These are phyloP conservation scores for Orthosia gothica DNA, from an alignment of 2,888 invertebrate genomes.

Conservation along the genomic window DNA sequence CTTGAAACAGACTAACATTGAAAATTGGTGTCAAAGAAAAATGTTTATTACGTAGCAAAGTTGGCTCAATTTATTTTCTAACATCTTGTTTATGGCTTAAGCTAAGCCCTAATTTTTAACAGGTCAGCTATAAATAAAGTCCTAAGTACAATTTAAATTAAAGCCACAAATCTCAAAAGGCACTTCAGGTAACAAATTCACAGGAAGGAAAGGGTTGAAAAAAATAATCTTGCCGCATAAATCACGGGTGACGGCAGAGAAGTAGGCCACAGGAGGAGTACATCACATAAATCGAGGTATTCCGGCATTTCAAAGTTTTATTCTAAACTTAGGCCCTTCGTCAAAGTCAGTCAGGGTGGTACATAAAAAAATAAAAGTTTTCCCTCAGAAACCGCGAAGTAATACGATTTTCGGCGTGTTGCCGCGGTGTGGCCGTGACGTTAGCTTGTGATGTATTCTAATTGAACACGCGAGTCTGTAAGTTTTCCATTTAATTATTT, in stretches of 20 bases:
- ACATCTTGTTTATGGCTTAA: neutral
- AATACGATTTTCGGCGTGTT: slow-evolving; percentile 75
- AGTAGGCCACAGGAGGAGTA: slow-evolving; percentile 71
- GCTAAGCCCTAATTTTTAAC: slow-evolving; percentile 9
- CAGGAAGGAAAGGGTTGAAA: slow-evolving; percentile 60
- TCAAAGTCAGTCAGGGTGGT: slow-evolving; percentile 83
- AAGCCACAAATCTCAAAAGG: slow-evolving; percentile 51
- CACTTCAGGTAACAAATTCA: slow-evolving; percentile 57
- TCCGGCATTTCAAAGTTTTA: slow-evolving; percentile 77
- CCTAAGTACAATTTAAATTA: slow-evolving; percentile 45
- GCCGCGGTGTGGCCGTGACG: slow-evolving; percentile 51
- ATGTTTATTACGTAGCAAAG: neutral
- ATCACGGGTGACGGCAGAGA: slow-evolving; percentile 63
- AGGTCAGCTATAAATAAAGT: slow-evolving; percentile 25
- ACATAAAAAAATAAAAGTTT: slow-evolving; percentile 84
- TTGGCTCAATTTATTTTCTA: neutral
- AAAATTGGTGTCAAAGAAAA: neutral
- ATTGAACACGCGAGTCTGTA: slow-evolving; percentile 48
- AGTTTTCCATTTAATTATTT: slow-evolving; percentile 30
- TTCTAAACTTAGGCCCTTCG: slow-evolving; percentile 84
- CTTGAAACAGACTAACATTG: no score
- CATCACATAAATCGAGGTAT: slow-evolving; percentile 72
- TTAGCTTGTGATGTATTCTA: slow-evolving; percentile 50
- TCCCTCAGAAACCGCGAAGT: slow-evolving; percentile 71
- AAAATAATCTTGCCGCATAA: slow-evolving; percentile 62